These are phyloP conservation scores for Epirrita christyi DNA, from an alignment of 2,888 invertebrate species.

Conservation along the genomic window DNA sequence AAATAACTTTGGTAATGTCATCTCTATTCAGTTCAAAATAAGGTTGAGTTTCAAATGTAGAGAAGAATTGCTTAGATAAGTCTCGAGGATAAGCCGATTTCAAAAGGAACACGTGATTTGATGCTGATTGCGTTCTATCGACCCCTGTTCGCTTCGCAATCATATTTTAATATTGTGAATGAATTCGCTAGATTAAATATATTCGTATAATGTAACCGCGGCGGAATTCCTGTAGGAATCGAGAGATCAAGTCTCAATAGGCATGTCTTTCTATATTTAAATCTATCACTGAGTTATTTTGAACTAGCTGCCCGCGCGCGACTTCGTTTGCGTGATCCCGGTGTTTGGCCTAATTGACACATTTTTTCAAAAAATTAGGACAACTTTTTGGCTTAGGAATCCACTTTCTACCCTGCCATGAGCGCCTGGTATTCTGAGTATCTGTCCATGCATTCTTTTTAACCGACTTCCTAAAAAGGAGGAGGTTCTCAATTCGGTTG, in stretches of 20 bases:
- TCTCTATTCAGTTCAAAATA: conserved; percentile 44
- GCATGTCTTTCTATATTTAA: background rate
- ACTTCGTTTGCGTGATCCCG: too few relatives aligned
- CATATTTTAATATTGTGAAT: conserved; percentile 82
- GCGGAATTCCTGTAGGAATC: conserved; percentile 33
- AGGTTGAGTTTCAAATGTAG: conserved; percentile 50
- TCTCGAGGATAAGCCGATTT: conserved; percentile 77
- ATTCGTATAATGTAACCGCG: conserved; percentile 51
- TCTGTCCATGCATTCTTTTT: too few relatives aligned
- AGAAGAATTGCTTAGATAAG: conserved; percentile 52
- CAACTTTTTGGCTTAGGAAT: too few relatives aligned
- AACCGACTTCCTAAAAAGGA: too few relatives aligned
- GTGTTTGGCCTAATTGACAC: too few relatives aligned
- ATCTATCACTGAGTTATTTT: too few relatives aligned
- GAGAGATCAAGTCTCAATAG: background rate
- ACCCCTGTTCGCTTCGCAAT: conserved; percentile 55
- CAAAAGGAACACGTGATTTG: conserved; percentile 80
- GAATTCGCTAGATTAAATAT: conserved; percentile 73
- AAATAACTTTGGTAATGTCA: conserved; percentile 37
- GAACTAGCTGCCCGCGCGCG: too few relatives aligned
- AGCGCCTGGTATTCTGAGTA: too few relatives aligned
- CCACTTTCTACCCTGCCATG: too few relatives aligned
- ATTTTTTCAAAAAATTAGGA: too few relatives aligned
- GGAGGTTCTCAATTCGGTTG: too few relatives aligned
- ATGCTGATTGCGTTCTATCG: conserved; percentile 73